Evolutionary conservation across 2,797 vertebrate genomes (phyloP), one percentile per base, ranked within the genome.

Genomic region (Ctenopoma kingsleyae): DNA sequence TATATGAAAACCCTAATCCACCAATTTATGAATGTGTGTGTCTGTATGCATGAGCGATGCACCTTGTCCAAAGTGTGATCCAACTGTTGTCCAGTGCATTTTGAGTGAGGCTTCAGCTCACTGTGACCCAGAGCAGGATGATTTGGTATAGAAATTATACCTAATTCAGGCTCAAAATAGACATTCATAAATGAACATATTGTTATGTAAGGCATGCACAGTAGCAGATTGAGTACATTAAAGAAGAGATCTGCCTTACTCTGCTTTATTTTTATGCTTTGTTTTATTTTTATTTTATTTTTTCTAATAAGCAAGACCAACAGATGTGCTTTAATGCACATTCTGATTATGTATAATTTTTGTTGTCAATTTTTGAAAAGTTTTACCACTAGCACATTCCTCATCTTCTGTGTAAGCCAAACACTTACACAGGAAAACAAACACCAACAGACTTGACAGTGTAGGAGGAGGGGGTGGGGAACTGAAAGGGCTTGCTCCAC

Each of bases 401-500:
- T 53, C 36, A 16, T 59, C 15, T 30, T 51, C 23, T 1, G 0
- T n/a, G 57, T 50, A 36, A 13, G 56, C 27, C 50, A 62, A 63
- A 25, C 54, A 62, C 47, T 58, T 55, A 41, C 51, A 56, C 30
- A 61, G 71, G 43, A n/a, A 17, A 43, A 53, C 65, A 51, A 53
- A 55, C 43, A 10, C 57, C 60, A 48, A 74, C 67, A 60, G 58
- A 69, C 67, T 81, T 52, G 82, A 75, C 82, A 61, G 74, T 46
- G 51, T 62, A 70, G 78, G 58, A 83, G 81, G 76, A 59, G 71
- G 56, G 61, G 59, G 49, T 30, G 76, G 67, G 63, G 38, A 58
- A 75, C 66, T 77, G 81, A 86, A 72, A 74, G 76, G 67, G 91
- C 83, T 91, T 92, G 90, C 88, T 92, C 90, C 85, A 92, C 89